Conservation (phyloP, 2,113 vertebrate genomes). For the Leucopsar rothschildi region DNA sequence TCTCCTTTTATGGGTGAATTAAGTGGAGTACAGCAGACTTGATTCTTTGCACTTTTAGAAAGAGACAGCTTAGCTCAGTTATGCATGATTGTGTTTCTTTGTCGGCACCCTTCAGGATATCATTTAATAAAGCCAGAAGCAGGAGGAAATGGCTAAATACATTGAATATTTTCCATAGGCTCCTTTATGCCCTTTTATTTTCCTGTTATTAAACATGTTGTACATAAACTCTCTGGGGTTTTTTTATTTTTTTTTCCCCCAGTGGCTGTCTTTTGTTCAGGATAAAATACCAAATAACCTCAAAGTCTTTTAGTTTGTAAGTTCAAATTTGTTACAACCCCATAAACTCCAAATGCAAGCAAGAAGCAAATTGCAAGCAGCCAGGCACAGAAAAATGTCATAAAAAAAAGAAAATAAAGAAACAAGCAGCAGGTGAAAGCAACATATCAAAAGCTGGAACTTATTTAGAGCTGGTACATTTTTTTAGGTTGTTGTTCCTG, state of each 20-base stretch:
- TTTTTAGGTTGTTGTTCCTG: constrained; percentile 38
- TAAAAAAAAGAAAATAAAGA: neutral
- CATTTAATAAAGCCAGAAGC: constrained; percentile 67
- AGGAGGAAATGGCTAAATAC: constrained; percentile 62
- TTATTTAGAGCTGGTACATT: constrained; percentile 26
- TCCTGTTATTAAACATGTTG: constrained; percentile 57
- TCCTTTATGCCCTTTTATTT: constrained; percentile 53
- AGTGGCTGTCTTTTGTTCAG: constrained; percentile 47
- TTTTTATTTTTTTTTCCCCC: neutral
- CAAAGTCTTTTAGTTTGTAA: constrained; percentile 65
- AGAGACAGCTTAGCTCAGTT: neutral
- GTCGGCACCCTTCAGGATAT: constrained; percentile 60
- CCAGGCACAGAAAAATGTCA: constrained; percentile 46
- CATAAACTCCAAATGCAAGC: constrained; percentile 44
- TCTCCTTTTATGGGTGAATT: neutral
- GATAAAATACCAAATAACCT: constrained; percentile 64
- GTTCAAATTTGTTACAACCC: constrained; percentile 61
- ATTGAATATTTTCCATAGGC: constrained; percentile 61
- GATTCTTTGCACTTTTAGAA: constrained; percentile 1
- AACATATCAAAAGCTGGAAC: constrained; percentile 35
- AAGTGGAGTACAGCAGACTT: neutral
- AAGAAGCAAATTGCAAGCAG: constrained; percentile 57
- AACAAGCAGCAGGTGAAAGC: constrained; percentile 40
- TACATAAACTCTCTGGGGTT: constrained; percentile 3
- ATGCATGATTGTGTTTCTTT: constrained; percentile 41